phyloP scores from a whole-genome alignment of 2,113 vertebrate species.

The Gila orcuttii region DNA sequence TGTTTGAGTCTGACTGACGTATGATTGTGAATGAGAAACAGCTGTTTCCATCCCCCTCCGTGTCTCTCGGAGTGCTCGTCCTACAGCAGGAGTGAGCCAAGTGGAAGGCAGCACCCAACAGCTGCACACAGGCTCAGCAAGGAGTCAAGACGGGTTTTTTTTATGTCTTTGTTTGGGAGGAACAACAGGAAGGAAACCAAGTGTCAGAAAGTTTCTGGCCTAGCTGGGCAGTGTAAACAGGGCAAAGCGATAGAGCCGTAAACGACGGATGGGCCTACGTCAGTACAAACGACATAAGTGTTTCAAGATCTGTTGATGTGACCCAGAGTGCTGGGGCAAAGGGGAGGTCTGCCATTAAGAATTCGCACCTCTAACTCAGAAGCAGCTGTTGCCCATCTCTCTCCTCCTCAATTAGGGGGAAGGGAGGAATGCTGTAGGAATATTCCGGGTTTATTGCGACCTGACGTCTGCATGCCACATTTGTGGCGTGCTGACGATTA shows the following conservation, averaged over 20 bases:
- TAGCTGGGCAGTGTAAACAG: not conserved
- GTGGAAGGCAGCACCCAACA: conserved; percentile 37
- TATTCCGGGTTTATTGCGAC: conserved; percentile 16
- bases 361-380: conserved; percentile 36
- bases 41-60: conserved; percentile 37
- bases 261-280: conserved; percentile 2
- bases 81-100: conserved; percentile 11
- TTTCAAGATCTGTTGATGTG: conserved; percentile 33
- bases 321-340: conserved; percentile 11
- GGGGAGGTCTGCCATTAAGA: conserved; percentile 30
- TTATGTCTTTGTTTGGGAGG: conserved; percentile 13
- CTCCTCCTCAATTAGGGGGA: conserved; percentile 15
- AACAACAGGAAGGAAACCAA: conserved; percentile 17
- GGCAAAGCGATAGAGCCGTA: not conserved
- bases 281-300: not conserved
- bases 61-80: conserved; percentile 5
- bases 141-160: not conserved
- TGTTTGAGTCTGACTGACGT: conserved; percentile 20
- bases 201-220: not conserved
- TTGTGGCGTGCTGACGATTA: not conserved
- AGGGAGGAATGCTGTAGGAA: conserved; percentile 14
- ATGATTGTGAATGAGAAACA: conserved; percentile 34
- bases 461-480: not conserved
- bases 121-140: conserved; percentile 27
- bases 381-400: conserved; percentile 43